Percentiles rank a stretch among this genome's conserved stretches.
Conservation (phyloP, 2,888 invertebrate species). For the Gortyna flavago region DNA sequence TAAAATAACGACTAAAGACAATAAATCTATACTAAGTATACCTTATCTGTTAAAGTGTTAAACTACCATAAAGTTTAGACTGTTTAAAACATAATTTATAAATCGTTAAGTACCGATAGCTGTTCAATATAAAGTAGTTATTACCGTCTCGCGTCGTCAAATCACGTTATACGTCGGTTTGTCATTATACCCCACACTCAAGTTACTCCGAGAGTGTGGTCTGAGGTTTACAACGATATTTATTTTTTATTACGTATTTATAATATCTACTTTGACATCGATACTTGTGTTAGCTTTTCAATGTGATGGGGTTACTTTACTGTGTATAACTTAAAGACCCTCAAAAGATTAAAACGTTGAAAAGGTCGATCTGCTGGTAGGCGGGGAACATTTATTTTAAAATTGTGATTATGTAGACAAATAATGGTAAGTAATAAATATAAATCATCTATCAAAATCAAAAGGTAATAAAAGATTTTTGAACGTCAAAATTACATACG, state of each 20-base stretch:
- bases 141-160: conserved; percentile 30
- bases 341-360: conserved; percentile 8
- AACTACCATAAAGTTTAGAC: conserved; percentile 17
- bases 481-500: background rate
- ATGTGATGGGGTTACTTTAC: conserved; percentile 28
- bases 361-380: background rate
- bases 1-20: background rate
- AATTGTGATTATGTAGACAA: background rate
- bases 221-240: conserved; percentile 68
- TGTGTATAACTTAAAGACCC: conserved; percentile 9
- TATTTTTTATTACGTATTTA: conserved; percentile 78
- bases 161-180: conserved; percentile 39
- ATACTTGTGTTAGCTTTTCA: conserved; percentile 66
- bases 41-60: conserved; percentile 12
- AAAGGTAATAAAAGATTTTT: background rate
- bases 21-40: conserved; percentile 10
- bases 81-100: conserved; percentile 31
- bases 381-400: background rate
- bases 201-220: conserved; percentile 73
- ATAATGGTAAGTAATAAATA: background rate
- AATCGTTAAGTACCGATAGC: conserved; percentile 27
- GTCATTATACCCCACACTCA: conserved; percentile 65
- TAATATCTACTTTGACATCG: conserved; percentile 72
- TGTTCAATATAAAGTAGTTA: conserved; percentile 35
- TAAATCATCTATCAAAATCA: background rate